Conservation (phyloP, 2,113 vertebrate species). For the Oreamnos americanus region DNA sequence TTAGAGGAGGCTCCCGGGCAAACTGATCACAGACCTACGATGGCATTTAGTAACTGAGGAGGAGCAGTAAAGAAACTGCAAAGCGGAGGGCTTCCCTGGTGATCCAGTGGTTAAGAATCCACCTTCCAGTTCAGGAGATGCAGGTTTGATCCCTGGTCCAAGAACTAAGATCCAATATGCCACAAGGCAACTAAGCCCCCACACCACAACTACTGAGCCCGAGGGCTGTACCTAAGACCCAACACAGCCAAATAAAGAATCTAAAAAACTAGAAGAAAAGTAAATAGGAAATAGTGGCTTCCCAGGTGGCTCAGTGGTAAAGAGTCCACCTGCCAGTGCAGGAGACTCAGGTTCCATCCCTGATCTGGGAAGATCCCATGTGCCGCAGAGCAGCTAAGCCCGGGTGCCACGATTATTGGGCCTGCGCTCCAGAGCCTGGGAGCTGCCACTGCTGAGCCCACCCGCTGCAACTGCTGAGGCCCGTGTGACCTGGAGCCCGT, state of each 20-base stretch:
- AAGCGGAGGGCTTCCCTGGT: not conserved
- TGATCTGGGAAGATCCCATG: not conserved
- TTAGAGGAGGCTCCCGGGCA: not conserved
- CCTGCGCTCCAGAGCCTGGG: not conserved
- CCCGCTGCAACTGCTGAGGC: not conserved
- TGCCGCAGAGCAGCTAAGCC: not conserved
- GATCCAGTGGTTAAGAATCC: not conserved
- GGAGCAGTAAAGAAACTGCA: not conserved
- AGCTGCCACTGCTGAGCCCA: rapidly evolving
- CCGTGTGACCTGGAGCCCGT: rapidly evolving
- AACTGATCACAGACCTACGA: not conserved
- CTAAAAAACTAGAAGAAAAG: not conserved
- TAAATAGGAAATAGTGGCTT: not conserved
- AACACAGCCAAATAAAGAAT: not conserved
- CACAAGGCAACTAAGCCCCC: not conserved
- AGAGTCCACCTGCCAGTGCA: not conserved
- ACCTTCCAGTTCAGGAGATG: not conserved
- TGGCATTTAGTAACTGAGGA: rapidly evolving
- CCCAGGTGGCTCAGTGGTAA: not conserved
- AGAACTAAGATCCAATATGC: not conserved
- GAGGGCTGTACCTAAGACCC: not conserved
- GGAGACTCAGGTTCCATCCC: not conserved
- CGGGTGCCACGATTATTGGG: not conserved
- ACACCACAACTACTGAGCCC: not conserved
- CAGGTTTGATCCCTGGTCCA: not conserved